These are phyloP conservation scores for Eupeodes luniger DNA, from an alignment of 2,888 invertebrate genomes.

Conservation along the genomic window DNA sequence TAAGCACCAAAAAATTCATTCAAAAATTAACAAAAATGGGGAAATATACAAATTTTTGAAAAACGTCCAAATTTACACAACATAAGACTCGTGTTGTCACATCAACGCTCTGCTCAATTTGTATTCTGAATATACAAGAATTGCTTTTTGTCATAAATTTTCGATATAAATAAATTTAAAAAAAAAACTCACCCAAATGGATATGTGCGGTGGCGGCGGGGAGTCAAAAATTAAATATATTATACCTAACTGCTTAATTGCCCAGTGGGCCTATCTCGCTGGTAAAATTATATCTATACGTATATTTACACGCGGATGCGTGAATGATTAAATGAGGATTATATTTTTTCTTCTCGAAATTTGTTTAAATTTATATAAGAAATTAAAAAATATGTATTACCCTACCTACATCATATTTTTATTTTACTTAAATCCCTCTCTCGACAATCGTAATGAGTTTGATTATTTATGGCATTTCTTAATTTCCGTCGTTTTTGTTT, in stretches of 20 bases:
- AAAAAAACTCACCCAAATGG: slow-evolving; percentile 7
- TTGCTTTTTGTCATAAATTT: slow-evolving; percentile 63
- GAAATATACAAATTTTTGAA: neutral
- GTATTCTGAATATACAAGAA: slow-evolving; percentile 63
- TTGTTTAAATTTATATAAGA: slow-evolving; percentile 26
- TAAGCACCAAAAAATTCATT: slow-evolving; percentile 7
- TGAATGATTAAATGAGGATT: slow-evolving; percentile 55
- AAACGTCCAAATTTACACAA: slow-evolving; percentile 63
- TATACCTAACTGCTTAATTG: slow-evolving; percentile 63
- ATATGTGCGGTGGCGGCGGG: neutral
- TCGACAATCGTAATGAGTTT: slow-evolving; percentile 68
- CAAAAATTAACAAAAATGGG: neutral
- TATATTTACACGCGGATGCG: slow-evolving; percentile 10
- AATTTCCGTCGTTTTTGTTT: slow-evolving; percentile 64
- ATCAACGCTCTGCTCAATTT: slow-evolving; percentile 72
- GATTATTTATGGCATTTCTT: slow-evolving; percentile 65
- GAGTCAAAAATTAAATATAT: slow-evolving; percentile 50
- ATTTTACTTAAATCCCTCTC: slow-evolving; percentile 5
- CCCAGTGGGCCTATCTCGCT: slow-evolving; percentile 51
- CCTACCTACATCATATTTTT: neutral
- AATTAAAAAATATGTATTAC: neutral
- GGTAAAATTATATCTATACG: slow-evolving; percentile 63
- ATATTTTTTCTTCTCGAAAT: slow-evolving; percentile 17
- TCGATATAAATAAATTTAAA: slow-evolving; percentile 48
- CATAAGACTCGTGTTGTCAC: slow-evolving; percentile 69